Percentiles rank a stretch among this genome's conserved stretches.
These are phyloP conservation scores for Acanthornis magna DNA, from an alignment of 2,797 vertebrate genomes.

Conservation along the genomic window DNA sequence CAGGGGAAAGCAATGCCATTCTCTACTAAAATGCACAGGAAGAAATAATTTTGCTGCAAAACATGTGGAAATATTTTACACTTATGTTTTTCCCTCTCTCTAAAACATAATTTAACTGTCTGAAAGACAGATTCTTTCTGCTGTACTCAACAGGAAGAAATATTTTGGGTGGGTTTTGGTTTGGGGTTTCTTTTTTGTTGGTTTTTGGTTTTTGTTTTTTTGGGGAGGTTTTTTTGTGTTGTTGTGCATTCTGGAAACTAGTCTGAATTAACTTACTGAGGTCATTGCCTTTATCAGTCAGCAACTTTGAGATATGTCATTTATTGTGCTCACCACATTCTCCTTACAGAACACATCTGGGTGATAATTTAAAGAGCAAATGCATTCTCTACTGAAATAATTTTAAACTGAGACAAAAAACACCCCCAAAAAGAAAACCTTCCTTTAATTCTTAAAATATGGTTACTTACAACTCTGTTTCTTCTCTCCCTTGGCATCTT, in stretches of 20 bases:
- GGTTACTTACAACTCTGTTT: neutral
- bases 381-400: neutral
- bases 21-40: neutral
- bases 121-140: neutral
- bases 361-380: neutral
- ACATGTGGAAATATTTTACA: neutral
- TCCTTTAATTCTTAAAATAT: neutral
- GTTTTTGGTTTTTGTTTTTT: neutral
- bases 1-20: neutral
- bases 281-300: neutral
- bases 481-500: neutral
- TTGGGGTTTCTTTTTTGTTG: neutral
- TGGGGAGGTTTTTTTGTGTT: too few species aligned
- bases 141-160: neutral
- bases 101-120: neutral
- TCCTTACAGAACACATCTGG: neutral
- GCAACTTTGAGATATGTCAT: neutral
- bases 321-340: neutral
- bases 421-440: fast-evolving
- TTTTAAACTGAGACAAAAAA: neutral
- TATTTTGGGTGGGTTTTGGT: neutral
- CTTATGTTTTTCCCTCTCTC: neutral
- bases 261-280: neutral
- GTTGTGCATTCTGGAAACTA: neutral
- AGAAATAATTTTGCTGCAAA: neutral